These are phyloP conservation scores for Poecile montanus DNA, from an alignment of 2,797 vertebrate genomes.

Conservation along the genomic window DNA sequence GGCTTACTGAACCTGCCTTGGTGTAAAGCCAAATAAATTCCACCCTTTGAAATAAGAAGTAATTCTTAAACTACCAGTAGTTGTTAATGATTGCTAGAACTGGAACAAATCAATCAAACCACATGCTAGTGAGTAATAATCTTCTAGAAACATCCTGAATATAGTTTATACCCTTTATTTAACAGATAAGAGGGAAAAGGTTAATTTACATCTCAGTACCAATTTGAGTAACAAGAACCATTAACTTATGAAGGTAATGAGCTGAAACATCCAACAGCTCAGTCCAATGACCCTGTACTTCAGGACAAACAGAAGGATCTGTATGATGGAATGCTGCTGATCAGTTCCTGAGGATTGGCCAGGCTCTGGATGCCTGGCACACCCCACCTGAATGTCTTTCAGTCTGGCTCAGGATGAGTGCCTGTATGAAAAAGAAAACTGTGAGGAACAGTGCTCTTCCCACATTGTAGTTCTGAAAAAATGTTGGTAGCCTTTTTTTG, in stretches of 20 bases:
- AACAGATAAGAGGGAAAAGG: conserved; percentile 9
- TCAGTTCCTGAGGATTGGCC: not conserved
- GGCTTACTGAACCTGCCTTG: not conserved
- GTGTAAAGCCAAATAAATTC: not conserved
- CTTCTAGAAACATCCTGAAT: conserved; percentile 6
- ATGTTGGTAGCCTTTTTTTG: not conserved
- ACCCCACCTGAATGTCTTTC: not conserved
- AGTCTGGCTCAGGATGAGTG: not conserved
- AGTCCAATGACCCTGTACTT: not conserved
- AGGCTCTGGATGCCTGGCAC: not conserved
- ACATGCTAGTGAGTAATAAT: conserved; percentile 2
- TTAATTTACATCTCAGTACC: conserved; percentile 1
- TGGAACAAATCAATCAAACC: conserved; percentile 43
- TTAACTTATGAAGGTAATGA: conserved; percentile 41
- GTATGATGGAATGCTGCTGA: not conserved
- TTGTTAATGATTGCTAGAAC: conserved; percentile 56
- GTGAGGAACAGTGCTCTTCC: not conserved
- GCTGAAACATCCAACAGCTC: not conserved
- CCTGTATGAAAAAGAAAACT: not conserved
- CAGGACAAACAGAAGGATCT: not conserved
- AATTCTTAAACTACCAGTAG: conserved; percentile 1
- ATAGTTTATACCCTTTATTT: conserved; percentile 19
- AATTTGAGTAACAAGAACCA: not conserved
- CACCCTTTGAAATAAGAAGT: conserved; percentile 32
- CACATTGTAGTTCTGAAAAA: not conserved